Evolutionary conservation across 2,888 invertebrate species (phyloP).

Genomic region (Lobophora halterata): DNA sequence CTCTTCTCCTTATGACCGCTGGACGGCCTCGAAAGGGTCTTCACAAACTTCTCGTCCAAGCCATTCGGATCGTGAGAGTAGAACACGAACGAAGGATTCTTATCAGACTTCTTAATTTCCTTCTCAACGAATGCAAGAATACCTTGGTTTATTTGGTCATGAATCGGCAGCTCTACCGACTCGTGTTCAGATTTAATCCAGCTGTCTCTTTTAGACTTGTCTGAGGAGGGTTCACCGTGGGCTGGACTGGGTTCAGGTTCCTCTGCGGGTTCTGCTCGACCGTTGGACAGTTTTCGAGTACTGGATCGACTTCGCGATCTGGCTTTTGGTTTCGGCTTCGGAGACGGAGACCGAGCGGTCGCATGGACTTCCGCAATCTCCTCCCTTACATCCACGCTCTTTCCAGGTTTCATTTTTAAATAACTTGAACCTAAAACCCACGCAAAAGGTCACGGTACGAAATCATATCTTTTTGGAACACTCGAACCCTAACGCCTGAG

Average conservation of each 20-base stretch:
- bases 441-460: constrained; percentile 28
- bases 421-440: constrained; percentile 31
- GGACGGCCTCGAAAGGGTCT: constrained; percentile 66
- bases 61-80: constrained; percentile 75
- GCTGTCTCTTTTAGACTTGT: constrained; percentile 67
- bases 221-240: constrained; percentile 43
- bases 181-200: constrained; percentile 77
- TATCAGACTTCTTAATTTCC: constrained; percentile 74
- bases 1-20: constrained; percentile 74
- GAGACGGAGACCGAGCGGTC: constrained; percentile 65
- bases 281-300: constrained; percentile 67
- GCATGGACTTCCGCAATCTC: constrained; percentile 73
- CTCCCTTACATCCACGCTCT: constrained; percentile 59
- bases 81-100: constrained; percentile 72
- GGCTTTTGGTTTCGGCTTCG: constrained; percentile 56
- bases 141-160: constrained; percentile 77
- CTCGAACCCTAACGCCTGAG: too few relatives aligned
- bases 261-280: constrained; percentile 47
- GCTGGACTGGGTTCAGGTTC: constrained; percentile 32
- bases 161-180: constrained; percentile 81
- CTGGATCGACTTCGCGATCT: constrained; percentile 58
- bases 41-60: constrained; percentile 71
- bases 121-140: constrained; percentile 76
- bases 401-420: constrained; percentile 65
- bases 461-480: too few relatives aligned